phyloP scores from a whole-genome alignment of 1,140 invertebrate genomes.

The Manduca sexta region DNA sequence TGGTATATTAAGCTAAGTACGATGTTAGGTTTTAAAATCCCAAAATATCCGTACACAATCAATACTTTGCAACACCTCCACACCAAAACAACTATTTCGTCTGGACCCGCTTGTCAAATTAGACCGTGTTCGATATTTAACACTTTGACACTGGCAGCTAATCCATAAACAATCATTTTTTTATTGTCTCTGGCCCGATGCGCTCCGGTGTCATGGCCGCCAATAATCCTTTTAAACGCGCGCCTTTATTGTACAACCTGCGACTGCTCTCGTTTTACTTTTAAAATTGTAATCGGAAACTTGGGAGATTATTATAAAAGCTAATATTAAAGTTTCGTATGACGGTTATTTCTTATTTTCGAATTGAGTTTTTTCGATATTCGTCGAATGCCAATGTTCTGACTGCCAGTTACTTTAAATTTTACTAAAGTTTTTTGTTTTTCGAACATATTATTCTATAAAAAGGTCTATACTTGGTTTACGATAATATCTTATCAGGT shows the following conservation, averaged over 20 bases:
- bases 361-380: neutral
- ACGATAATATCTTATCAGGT: too few relatives aligned
- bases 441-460: too few relatives aligned
- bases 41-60: too few relatives aligned
- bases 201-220: slow-evolving; percentile 53
- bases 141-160: slow-evolving; percentile 70
- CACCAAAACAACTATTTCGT: slow-evolving; percentile 37
- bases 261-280: slow-evolving; percentile 26
- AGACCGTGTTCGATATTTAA: slow-evolving; percentile 69
- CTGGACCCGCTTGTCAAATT: slow-evolving; percentile 58
- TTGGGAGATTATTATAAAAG: slow-evolving; percentile 1
- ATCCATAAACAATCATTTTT: slow-evolving; percentile 62
- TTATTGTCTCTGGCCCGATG: slow-evolving; percentile 36
- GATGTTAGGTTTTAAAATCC: too few relatives aligned
- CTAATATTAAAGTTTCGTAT: neutral
- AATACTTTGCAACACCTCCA: neutral
- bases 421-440: too few relatives aligned
- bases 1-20: too few relatives aligned
- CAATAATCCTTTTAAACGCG: slow-evolving; percentile 69
- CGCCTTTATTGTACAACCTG: slow-evolving; percentile 45
- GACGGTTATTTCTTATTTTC: neutral
- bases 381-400: too few relatives aligned
- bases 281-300: slow-evolving; percentile 48
- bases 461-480: too few relatives aligned
- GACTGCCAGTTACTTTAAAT: too few relatives aligned